These are phyloP conservation scores for Calameuta pallipes DNA, from an alignment of 2,888 invertebrate genomes.

Conservation along the genomic window DNA sequence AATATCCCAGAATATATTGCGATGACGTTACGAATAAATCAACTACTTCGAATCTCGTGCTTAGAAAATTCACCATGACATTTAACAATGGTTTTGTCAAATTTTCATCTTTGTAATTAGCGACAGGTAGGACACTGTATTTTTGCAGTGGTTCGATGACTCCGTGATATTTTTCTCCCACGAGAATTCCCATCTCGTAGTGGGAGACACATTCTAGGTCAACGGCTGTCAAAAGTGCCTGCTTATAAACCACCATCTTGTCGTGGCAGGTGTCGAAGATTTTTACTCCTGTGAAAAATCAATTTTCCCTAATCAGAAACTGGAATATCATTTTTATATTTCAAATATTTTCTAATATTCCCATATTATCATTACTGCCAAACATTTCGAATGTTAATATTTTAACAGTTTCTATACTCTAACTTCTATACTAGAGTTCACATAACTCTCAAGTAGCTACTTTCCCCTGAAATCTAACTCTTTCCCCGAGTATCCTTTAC, in stretches of 20 bases:
- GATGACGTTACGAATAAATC: slow-evolving; percentile 49
- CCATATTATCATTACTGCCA: not conserved
- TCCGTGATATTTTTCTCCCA: slow-evolving; percentile 42
- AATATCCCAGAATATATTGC: slow-evolving; percentile 33
- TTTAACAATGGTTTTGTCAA: slow-evolving; percentile 49
- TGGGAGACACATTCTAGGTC: slow-evolving; percentile 50
- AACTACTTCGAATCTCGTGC: slow-evolving; percentile 46
- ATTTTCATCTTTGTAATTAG: slow-evolving; percentile 49
- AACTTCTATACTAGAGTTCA: not conserved
- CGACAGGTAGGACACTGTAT: slow-evolving; percentile 51
- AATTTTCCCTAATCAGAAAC: not conserved
- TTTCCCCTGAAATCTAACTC: not conserved
- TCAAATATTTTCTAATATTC: not conserved
- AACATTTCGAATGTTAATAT: not conserved
- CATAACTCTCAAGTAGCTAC: not conserved
- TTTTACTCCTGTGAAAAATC: slow-evolving; percentile 47
- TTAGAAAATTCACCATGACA: slow-evolving; percentile 50
- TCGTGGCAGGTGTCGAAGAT: slow-evolving; percentile 61
- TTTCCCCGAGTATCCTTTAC: not conserved
- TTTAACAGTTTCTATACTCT: not conserved
- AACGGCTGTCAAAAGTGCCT: slow-evolving; percentile 48
- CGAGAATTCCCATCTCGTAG: slow-evolving; percentile 56
- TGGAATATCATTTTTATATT: not conserved
- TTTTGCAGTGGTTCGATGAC: slow-evolving; percentile 50
- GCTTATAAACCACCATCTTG: slow-evolving; percentile 54